Base-by-base conservation (phyloP, 2,888 invertebrate genomes). In the Coelogynopora nodosa region DNA sequence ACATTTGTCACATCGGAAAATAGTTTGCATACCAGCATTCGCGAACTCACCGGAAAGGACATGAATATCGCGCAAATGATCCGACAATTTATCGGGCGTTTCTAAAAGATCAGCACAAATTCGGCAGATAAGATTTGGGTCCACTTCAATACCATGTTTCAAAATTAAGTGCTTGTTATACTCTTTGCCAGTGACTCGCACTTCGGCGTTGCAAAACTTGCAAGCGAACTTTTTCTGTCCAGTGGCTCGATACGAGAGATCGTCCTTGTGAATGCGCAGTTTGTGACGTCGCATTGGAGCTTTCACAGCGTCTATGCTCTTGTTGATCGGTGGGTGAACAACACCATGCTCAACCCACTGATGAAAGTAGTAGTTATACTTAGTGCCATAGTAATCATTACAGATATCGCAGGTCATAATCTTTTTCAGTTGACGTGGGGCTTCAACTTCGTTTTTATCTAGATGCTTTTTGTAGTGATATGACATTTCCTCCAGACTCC, bases 181-280 rank as follows among this genome's bases (percentile, higher is more conserved):
- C 27, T 86, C 86, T 26, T 86, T 23, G 1, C 86, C 86, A 26
- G 86, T 86, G 10, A 86, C 86, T 27, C 86, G 86, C 0, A 86
- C 86, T 49, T 90, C 89, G 1, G 90, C 90, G 0, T 89, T 88
- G 87, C 92, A 92, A 83, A 91, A 90, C 26, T 90, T 89, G 88
- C 92, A 92, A 67, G 26, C 26, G 84, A 86, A 86, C 86, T 86
- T 86, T 31, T 86, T 86, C 29, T 49, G 30, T 26, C 86, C 86
- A 49, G 86, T 86, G 23, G 86, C 86, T 67, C 30, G 28, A 30
- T 86, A 86, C 28, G 86, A 86, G 27, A 86, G 67, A 23, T 86
- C 86, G 29, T 86, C 31, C 67, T 84, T 84, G 67, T 26, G 27
- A 5, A 86, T 26, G 1, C 85, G 86, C 31, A 86, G 26, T 23